Percentiles rank a stretch among this genome's conserved stretches.
These are phyloP conservation scores for Aselliscus stoliczkanus DNA, from an alignment of 2,797 vertebrate genomes.

Conservation along the genomic window DNA sequence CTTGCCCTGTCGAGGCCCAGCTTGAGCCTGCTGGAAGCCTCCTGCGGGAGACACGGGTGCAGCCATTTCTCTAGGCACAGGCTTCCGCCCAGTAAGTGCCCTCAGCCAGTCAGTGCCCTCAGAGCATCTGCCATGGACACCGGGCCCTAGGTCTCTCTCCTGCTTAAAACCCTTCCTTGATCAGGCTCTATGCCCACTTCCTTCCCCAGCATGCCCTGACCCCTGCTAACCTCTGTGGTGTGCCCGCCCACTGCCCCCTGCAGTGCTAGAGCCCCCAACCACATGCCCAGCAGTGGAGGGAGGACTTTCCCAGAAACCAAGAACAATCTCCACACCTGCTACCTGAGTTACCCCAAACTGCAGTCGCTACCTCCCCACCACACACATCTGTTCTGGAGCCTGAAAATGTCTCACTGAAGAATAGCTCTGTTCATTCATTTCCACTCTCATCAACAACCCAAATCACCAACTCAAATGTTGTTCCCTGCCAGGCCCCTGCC, in stretches of 20 bases:
- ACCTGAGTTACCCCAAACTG: background rate
- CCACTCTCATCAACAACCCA: background rate
- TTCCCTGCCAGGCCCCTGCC: background rate
- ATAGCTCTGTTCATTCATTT: background rate
- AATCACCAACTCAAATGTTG: background rate
- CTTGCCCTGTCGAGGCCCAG: background rate
- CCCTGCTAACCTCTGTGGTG: background rate
- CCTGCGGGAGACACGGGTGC: rapidly evolving
- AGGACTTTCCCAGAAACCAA: background rate
- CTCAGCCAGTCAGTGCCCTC: background rate
- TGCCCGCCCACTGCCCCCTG: background rate
- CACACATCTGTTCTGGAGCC: background rate
- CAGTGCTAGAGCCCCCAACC: background rate
- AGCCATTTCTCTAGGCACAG: background rate
- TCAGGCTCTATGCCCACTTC: background rate
- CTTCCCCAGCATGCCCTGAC: too few species aligned
- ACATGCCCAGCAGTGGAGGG: background rate
- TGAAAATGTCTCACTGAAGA: background rate
- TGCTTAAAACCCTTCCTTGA: background rate
- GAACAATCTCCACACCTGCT: too few species aligned
- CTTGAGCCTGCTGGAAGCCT: background rate
- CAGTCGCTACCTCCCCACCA: rapidly evolving
- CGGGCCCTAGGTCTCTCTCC: background rate
- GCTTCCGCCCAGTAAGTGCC: background rate
- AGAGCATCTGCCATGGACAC: background rate